Conservation (phyloP, 2,113 vertebrate species). For the Rhadina sibilatrix region DNA sequence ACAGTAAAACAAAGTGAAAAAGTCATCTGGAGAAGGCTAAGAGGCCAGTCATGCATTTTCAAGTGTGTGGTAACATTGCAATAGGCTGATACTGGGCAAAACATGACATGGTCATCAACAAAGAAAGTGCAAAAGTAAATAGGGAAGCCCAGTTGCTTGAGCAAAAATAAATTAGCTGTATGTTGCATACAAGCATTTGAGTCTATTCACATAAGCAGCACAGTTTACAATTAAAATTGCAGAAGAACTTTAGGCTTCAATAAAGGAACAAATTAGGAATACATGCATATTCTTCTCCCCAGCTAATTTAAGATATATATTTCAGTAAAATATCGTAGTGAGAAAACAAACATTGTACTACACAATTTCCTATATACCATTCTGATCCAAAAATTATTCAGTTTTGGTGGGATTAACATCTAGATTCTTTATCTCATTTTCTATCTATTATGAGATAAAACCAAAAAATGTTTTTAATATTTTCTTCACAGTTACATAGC, state of each 20-base stretch:
- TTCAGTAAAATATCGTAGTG: neutral
- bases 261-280: neutral
- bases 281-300: neutral
- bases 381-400: neutral
- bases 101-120: neutral
- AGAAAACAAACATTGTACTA: neutral
- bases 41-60: neutral
- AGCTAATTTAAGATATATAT: neutral
- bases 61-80: neutral
- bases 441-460: neutral
- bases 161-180: neutral
- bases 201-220: neutral
- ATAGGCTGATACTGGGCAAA: neutral
- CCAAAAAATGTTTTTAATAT: neutral
- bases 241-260: neutral
- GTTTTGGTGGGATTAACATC: neutral
- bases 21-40: neutral
- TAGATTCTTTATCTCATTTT: neutral
- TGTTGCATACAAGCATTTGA: neutral
- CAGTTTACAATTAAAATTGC: neutral
- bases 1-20: neutral
- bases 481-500: neutral
- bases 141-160: neutral
- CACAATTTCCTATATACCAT: neutral
- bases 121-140: neutral